Evolutionary conservation across 2,888 invertebrate genomes (phyloP).

Genomic region (Prionchulus punctatus): DNA sequence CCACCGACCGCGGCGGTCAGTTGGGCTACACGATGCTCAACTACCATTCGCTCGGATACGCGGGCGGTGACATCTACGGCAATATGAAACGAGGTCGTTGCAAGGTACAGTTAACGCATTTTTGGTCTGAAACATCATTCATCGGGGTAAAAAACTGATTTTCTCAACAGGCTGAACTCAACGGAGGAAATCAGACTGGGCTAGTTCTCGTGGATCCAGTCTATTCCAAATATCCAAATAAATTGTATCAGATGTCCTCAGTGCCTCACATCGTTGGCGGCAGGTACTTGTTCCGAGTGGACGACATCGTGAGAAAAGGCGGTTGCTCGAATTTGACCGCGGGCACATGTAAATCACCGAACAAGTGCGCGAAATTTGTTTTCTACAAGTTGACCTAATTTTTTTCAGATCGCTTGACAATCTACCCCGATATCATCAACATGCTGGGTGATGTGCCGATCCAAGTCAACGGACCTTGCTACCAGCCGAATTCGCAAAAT

Average conservation of each 20-base stretch:
- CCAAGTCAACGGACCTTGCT: constrained; percentile 90
- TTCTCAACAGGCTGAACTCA: constrained; percentile 23
- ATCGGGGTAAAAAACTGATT: background rate
- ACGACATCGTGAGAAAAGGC: constrained; percentile 79
- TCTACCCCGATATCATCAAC: constrained; percentile 71
- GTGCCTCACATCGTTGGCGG: constrained; percentile 42
- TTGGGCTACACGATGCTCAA: constrained; percentile 88
- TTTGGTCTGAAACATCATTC: background rate
- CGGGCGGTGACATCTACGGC: constrained; percentile 42
- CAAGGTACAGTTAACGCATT: constrained; percentile 15
- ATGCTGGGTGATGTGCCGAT: constrained; percentile 94
- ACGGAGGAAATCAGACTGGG: constrained; percentile 32
- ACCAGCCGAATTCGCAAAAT: constrained; percentile 35
- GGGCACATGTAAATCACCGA: constrained; percentile 30
- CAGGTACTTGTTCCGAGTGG: constrained; percentile 80
- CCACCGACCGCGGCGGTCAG: constrained; percentile 77
- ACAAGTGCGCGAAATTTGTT: too few species aligned
- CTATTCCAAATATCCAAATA: constrained; percentile 28
- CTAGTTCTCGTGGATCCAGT: constrained; percentile 27
- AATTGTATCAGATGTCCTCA: constrained; percentile 25
- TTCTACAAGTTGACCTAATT: background rate
- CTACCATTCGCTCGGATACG: constrained; percentile 78
- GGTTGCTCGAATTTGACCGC: constrained; percentile 47
- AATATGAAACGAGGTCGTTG: constrained; percentile 27
- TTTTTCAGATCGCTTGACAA: constrained; percentile 22